Base-by-base conservation (phyloP, 2,888 invertebrate species). In the Allolobophora icterica region DNA sequence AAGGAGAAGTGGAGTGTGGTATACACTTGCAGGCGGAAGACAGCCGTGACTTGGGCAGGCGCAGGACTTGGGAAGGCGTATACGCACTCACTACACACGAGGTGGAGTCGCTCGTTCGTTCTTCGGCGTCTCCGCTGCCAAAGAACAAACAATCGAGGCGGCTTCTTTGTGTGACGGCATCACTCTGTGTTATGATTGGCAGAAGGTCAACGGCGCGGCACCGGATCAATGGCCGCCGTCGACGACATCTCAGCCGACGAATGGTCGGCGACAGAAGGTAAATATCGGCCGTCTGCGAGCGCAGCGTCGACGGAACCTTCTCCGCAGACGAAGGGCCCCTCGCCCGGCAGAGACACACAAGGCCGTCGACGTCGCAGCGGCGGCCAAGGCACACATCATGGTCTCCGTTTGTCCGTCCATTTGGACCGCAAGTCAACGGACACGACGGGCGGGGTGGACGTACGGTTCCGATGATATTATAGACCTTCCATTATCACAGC, bases 101-200 rank as follows among this genome's bases (percentile, higher is more conserved):
- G 71, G 71, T 71, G 71, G 71, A 71, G 52, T 71, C 30, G 71
- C 8, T 11, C n/a, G 71, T 71, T 4, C 17, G 17, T 19, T 11
- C 45, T 2, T 19, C 71, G 71, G 71, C 71, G 30, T 30, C 71
- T 71, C n/a, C 13, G 6, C 71, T n/a, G 52, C 52, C 71, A 71
- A n/a, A 71, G 71, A n/a, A 17, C 71, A 71, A 71, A 71, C 71
- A 71, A n/a, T 45, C 45, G 45, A 17, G 38, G 34, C 87, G 87
- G 87, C 87, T 87, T 38, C 87, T 87, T 87, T 87, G 35, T 30
- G 87, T 24, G 35, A 21, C 87, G 17, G 13, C 87, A 38, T 87
- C 38, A 6, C 35, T 34, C 38, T 30, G 87, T 34, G 87, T 87
- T 38, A 38, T 87, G 87, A 87, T 87, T 87, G 87, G 87, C 87